These are phyloP conservation scores for Ridgeia piscesae DNA, from an alignment of 1,140 invertebrate genomes.

Conservation along the genomic window DNA sequence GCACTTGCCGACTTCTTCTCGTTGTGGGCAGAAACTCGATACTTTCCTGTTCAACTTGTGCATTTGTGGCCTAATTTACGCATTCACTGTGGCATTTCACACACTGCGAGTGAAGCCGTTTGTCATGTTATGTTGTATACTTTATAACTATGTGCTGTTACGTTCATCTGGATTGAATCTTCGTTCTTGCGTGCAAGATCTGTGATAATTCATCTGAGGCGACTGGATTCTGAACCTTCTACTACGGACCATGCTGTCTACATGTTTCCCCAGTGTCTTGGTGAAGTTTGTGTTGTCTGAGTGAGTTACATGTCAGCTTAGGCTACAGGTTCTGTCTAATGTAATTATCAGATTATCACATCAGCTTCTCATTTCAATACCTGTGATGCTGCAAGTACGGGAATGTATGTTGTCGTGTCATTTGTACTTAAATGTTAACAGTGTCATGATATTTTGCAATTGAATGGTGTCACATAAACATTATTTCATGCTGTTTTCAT, in stretches of 20 bases:
- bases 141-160: neutral
- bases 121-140: neutral
- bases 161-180: neutral
- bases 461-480: too few relatives aligned
- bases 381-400: too few relatives aligned
- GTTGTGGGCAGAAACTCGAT: neutral
- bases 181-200: neutral
- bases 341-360: neutral
- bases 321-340: neutral
- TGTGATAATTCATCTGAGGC: neutral
- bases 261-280: neutral
- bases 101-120: neutral
- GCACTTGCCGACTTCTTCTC: neutral
- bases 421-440: too few relatives aligned
- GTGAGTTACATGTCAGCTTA: neutral
- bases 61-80: neutral
- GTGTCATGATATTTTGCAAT: too few relatives aligned
- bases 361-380: neutral
- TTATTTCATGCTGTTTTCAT: neutral
- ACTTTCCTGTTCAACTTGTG: neutral
- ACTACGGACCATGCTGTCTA: neutral
- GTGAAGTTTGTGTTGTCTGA: neutral
- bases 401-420: too few relatives aligned
- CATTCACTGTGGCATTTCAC: neutral
- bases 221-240: neutral